Percentiles rank a stretch among this genome's conserved stretches.
These are phyloP conservation scores for Poeciliopsis paucimaculata DNA, from an alignment of 2,797 vertebrate species.

Conservation along the genomic window DNA sequence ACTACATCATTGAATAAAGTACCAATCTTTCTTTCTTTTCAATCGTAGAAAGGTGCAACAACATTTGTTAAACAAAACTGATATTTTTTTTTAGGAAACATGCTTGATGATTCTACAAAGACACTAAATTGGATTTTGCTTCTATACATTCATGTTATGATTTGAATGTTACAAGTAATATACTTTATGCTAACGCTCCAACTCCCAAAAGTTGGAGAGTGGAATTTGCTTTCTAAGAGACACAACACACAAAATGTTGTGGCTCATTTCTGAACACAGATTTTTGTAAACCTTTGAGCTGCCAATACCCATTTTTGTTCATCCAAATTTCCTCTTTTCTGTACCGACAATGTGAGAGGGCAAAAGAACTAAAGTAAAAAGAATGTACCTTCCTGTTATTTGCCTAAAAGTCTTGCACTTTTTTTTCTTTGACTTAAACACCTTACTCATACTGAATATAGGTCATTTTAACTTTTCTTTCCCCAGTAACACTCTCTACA, in stretches of 20 bases:
- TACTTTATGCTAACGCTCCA: neutral
- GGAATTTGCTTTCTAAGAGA: neutral
- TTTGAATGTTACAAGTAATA: neutral
- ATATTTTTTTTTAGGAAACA: neutral
- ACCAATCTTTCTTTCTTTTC: neutral
- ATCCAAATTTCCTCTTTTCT: neutral
- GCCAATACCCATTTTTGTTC: neutral
- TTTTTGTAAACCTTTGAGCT: neutral
- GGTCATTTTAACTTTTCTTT: neutral
- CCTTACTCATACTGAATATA: neutral
- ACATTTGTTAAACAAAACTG: neutral
- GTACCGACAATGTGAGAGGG: too few relatives aligned
- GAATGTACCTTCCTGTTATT: neutral
- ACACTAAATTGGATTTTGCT: neutral
- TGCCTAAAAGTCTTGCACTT: neutral
- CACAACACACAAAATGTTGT: neutral
- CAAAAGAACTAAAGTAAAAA: too few relatives aligned
- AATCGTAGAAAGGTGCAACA: neutral
- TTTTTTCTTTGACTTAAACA: neutral
- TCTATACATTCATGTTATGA: neutral
- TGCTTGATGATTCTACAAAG: neutral
- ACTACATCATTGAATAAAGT: conserved; percentile 8
- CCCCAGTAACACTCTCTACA: neutral
- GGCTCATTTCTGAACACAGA: neutral
- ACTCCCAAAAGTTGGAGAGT: neutral